Evolutionary conservation across 2,113 vertebrate genomes (phyloP), one percentile per base, ranked within the genome.

Genomic region (Dromas ardeola): DNA sequence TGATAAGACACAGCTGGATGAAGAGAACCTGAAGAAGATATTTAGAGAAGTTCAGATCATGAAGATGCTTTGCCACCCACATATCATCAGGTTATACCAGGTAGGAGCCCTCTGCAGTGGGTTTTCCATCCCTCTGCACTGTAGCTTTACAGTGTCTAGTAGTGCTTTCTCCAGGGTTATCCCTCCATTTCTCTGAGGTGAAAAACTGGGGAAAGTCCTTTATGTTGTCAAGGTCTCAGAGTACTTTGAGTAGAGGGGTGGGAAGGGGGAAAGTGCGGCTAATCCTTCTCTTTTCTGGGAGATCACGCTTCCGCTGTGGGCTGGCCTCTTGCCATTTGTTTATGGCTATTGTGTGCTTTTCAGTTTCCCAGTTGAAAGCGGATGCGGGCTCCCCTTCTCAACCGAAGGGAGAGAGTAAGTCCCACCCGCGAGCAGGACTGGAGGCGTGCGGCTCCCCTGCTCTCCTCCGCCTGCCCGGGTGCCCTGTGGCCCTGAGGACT

Each of bases 1-100:
- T 79, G 99, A 99, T 92, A 99, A 99, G 98, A 99, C 99, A 13
- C 99, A 99, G 98, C 98, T 99, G 97, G 99, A 99, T 47, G 99
- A 99, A 49, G 99, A 99, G 97, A 99, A 99, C 97, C 98, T 99
- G 93, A 99, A 99, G 98, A 99, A 99, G 98, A 99, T 99, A 86
- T 99, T 99, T 96, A 98, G 99, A 93, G 99, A 99, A 97, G 99
- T 99, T 71, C 99, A 99, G 97, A 99, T 99, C 92, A 99, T 99
- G 99, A 99, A 99, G 98, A 98, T 99, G 99, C 98, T 99, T 80
- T 99, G 99, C 97, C 99, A 99, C 95, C 99, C 99, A 2, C 99
- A 99, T 81, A 99, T 99, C 98, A 99, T 99, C 97, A 98, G 99
- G 89, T 98, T 99, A 20, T 99, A 99, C 97, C 99, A 99, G 99